Conservation (phyloP, 2,113 vertebrate genomes). For the Cepphus grylle region DNA sequence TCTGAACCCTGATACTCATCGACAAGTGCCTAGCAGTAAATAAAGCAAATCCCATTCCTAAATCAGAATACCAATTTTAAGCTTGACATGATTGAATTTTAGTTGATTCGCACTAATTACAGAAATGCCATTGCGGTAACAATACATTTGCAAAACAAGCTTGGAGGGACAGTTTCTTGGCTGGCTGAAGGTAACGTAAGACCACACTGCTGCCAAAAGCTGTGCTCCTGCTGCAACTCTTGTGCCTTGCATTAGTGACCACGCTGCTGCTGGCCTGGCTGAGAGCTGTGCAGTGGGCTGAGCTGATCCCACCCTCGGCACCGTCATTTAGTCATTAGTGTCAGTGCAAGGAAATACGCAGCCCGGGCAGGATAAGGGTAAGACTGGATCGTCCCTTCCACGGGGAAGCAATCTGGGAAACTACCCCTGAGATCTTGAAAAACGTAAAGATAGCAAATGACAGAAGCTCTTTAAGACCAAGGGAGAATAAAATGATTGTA, state of each 20-base stretch:
- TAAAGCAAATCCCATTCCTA: background rate
- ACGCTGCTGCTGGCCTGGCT: background rate
- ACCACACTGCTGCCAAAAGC: background rate
- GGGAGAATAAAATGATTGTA: background rate
- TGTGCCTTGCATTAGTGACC: background rate
- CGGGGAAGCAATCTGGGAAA: background rate
- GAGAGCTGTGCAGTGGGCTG: background rate
- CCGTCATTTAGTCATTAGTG: background rate
- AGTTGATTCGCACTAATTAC: conserved; percentile 14
- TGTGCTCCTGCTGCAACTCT: background rate
- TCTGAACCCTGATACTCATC: background rate
- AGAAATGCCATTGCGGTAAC: background rate
- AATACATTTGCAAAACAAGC: background rate
- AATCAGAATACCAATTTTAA: background rate
- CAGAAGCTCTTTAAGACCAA: background rate
- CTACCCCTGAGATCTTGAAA: background rate
- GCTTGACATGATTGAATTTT: background rate
- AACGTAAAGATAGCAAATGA: background rate
- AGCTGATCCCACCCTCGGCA: background rate
- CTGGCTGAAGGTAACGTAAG: background rate
- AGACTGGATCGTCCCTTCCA: background rate
- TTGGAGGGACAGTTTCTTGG: background rate
- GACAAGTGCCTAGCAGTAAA: background rate
- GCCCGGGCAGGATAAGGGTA: background rate
- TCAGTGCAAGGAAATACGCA: background rate